Base-by-base conservation (phyloP, 2,888 invertebrate genomes). In the Petrolisthes cinctipes region DNA sequence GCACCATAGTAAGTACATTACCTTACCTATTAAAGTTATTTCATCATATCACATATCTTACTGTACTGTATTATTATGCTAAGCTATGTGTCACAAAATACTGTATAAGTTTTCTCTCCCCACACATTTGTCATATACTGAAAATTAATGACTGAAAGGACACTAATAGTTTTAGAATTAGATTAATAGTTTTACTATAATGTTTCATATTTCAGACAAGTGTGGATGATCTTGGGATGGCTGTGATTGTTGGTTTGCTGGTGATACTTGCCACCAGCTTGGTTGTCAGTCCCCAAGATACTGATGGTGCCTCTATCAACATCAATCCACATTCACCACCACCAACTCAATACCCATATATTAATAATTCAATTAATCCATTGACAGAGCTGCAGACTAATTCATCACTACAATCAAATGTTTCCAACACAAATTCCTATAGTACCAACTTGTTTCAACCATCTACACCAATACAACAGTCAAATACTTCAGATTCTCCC, bases 201-300 rank as follows among this genome's bases (percentile, higher is more conserved):
- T 17, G 17, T 14, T 66, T 17, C 1, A 37, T 76, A 14, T 81
- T 80, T 0, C 87, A 87, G 87, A 76, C 76, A 81, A 81, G 83
- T 73, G 83, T 82, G 83, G 84, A 66, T 87, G 87, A 75, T 37
- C 79, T 68, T 71, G 87, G 80, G 80, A 87, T 87, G 87, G 81
- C 83, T 84, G 53, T 83, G 80, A 83, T 87, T 5, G 79, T 56
- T 61, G 23, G 71, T 56, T 71, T 75, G 75, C 71, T 87, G 80
- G 83, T 87, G 75, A 73, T 87, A 14, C 66, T 87, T 6, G 61
- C 87, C 73, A 61, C 71, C 79, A 84, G 78, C 80, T 37, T 75
- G 23, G n/a, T 82, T 61, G 11, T 75, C 23, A 6, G 56, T 23
- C 73, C 73, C n/a, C 54, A 83, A 66, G 54, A 75, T 54, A n/a